Percentiles rank a stretch among this genome's conserved stretches.
Conservation (phyloP, 2,797 vertebrate genomes). For the Yasuhikotakia modesta region DNA sequence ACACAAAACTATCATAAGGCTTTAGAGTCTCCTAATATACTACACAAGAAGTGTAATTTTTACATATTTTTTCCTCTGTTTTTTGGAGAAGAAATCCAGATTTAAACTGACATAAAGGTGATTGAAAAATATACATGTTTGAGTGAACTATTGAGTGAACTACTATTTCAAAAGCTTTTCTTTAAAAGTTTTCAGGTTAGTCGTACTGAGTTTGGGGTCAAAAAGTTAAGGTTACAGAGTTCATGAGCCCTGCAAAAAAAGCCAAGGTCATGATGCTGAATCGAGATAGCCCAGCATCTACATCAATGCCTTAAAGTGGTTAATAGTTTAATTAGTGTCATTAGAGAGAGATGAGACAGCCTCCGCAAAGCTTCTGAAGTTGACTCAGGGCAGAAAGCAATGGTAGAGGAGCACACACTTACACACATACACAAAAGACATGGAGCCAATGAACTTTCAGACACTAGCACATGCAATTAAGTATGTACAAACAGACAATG, state of each 20-base stretch:
- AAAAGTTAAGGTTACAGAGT: conserved; percentile 37
- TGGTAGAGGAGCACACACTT: neutral
- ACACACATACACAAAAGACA: neutral
- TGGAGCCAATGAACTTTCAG: conserved; percentile 1
- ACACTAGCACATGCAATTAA: neutral
- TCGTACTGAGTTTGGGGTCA: conserved; percentile 57
- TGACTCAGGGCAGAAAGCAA: conserved; percentile 53
- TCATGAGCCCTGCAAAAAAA: conserved; percentile 9
- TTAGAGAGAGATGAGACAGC: conserved; percentile 64
- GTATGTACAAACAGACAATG: conserved; percentile 5
- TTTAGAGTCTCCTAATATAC: neutral
- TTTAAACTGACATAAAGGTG: neutral
- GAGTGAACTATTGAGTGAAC: neutral
- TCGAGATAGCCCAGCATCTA: conserved; percentile 54
- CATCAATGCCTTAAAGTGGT: conserved; percentile 68
- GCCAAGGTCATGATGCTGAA: conserved; percentile 23
- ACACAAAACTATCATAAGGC: neutral
- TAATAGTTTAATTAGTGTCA: conserved; percentile 78
- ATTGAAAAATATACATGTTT: neutral
- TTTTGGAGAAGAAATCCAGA: neutral
- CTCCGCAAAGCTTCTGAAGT: conserved; percentile 50
- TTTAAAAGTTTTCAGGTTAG: conserved; percentile 59
- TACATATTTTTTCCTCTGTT: neutral
- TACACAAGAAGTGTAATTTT: neutral
- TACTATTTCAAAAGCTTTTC: neutral